Evolutionary conservation across 37 sponge, comb jelly and placozoan species (phyloP).

Genomic region (Hormiphora californensis): DNA sequence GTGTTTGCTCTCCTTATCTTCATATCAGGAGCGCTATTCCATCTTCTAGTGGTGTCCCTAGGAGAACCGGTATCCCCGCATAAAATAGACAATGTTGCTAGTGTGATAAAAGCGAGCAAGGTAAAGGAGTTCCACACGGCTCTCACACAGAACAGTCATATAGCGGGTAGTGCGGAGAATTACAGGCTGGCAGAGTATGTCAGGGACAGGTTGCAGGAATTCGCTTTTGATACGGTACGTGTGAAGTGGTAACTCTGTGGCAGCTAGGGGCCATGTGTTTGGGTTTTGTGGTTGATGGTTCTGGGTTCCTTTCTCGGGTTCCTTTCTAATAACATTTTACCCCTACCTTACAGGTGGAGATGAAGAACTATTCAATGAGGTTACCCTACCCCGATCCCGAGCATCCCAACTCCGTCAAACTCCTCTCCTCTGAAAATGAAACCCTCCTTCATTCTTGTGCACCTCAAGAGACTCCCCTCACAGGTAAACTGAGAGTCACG

Average conservation of each 20-base stretch:
- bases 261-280: too few relatives aligned
- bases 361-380: slow-evolving; percentile 30
- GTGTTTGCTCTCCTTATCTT: neutral
- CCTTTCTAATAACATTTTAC: too few relatives aligned
- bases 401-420: slow-evolving; percentile 29
- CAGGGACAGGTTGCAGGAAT: neutral
- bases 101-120: neutral
- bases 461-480: neutral
- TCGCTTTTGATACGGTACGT: slow-evolving; percentile 14
- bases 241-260: too few relatives aligned
- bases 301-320: too few relatives aligned
- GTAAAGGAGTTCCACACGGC: slow-evolving; percentile 2
- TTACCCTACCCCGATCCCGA: slow-evolving; percentile 21
- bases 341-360: too few relatives aligned
- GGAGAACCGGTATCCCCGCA: neutral
- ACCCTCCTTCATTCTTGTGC: neutral
- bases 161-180: neutral
- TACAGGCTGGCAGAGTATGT: slow-evolving; percentile 36
- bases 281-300: too few relatives aligned
- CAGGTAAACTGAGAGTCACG: too few relatives aligned
- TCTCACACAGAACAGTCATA: neutral
- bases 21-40: neutral
- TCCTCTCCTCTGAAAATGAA: neutral
- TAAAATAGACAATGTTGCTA: neutral
- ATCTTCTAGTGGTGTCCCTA: neutral